phyloP scores from a whole-genome alignment of 2,113 vertebrate genomes.

The Pituophis catenifer region DNA sequence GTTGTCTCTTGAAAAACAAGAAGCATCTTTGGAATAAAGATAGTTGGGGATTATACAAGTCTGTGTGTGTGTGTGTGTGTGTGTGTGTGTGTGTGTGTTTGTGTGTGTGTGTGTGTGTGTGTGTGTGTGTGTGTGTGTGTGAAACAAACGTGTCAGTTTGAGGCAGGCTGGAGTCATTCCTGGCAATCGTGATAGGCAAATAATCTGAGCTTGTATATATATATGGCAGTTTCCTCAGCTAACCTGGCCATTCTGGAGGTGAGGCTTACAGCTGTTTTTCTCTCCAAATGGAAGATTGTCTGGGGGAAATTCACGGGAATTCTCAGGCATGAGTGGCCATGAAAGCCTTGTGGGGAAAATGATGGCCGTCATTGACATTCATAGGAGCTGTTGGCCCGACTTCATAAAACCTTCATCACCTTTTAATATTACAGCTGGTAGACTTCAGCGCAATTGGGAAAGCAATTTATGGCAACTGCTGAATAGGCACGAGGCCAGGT shows the following conservation, averaged over 20 bases:
- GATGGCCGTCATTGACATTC: background rate
- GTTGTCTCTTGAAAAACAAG: too few species aligned
- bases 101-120: background rate
- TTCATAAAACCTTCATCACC: background rate
- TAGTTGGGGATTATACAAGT: background rate
- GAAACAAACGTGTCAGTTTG: background rate
- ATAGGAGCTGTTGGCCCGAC: rapidly evolving
- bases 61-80: background rate
- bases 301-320: background rate
- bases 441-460: slow-evolving; percentile 11
- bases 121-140: background rate
- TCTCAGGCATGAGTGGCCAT: background rate
- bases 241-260: background rate
- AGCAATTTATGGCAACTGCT: slow-evolving; percentile 16
- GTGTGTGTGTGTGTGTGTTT: too few species aligned
- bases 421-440: slow-evolving; percentile 22
- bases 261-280: background rate
- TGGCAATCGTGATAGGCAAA: background rate
- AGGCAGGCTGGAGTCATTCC: background rate
- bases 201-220: background rate
- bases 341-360: background rate
- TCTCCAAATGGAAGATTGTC: rapidly evolving
- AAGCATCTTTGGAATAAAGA: background rate
- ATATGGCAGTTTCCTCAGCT: background rate
- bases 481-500: background rate